These are phyloP conservation scores for Buphagus erythrorhynchus DNA, from an alignment of 2,797 vertebrate genomes.

Conservation along the genomic window DNA sequence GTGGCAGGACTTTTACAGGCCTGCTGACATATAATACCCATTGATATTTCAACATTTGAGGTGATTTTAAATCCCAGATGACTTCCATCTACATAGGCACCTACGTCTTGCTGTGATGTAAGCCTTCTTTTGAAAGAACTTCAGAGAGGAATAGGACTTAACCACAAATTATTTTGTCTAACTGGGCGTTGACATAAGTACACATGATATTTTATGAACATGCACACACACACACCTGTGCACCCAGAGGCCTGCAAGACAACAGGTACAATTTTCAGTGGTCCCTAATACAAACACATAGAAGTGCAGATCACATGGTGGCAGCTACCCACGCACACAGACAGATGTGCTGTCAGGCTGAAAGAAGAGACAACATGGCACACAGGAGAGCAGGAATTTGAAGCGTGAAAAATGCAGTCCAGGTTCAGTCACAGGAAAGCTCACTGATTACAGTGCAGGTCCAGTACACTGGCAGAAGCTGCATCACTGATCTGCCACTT, in stretches of 20 bases:
- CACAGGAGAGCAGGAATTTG: neutral
- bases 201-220: neutral
- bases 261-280: neutral
- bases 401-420: neutral
- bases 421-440: neutral
- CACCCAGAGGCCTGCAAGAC: neutral
- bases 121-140: neutral
- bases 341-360: neutral
- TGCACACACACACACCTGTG: rapidly evolving
- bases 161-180: neutral
- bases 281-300: neutral
- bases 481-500: neutral
- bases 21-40: neutral
- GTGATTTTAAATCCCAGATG: neutral
- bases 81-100: neutral
- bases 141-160: neutral
- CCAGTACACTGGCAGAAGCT: neutral
- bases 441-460: neutral
- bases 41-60: neutral
- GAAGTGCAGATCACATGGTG: neutral
- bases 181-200: neutral
- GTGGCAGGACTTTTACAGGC: neutral
- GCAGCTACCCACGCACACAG: neutral
- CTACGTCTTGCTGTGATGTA: neutral
- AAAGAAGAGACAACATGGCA: neutral